Percentiles rank a stretch among this genome's conserved stretches.
Conservation (phyloP, 2,797 vertebrate genomes). For the Hemitrygon akajei region DNA sequence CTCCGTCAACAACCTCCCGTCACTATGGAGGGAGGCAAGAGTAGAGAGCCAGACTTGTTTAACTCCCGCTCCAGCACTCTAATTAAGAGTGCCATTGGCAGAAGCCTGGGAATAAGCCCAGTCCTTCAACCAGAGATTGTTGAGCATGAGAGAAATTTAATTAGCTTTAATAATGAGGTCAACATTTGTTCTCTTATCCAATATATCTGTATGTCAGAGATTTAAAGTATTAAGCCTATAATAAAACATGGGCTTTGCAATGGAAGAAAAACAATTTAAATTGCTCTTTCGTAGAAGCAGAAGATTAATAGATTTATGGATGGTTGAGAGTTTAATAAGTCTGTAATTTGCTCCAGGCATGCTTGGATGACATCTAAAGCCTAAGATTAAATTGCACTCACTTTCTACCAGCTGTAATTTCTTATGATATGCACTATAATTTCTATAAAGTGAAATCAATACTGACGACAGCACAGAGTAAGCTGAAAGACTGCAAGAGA, state of each 20-base stretch:
- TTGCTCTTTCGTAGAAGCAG: slow-evolving; percentile 20
- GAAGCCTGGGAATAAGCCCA: slow-evolving; percentile 46
- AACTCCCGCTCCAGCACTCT: neutral
- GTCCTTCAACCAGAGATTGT: slow-evolving; percentile 52
- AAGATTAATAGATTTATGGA: slow-evolving; percentile 37
- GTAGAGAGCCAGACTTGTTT: neutral
- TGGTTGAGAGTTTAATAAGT: slow-evolving; percentile 37
- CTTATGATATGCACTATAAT: slow-evolving; percentile 34
- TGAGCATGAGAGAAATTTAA: slow-evolving; percentile 55
- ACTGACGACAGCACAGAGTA: neutral
- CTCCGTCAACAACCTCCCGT: neutral
- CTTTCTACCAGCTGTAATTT: slow-evolving; percentile 33
- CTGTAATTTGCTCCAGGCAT: slow-evolving; percentile 24
- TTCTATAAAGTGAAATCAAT: slow-evolving; percentile 33
- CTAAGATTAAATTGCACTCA: slow-evolving; percentile 32
- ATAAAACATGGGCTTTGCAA: slow-evolving; percentile 2
- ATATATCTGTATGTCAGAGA: neutral
- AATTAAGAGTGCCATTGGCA: neutral
- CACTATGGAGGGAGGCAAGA: neutral
- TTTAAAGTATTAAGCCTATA: neutral
- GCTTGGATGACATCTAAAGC: slow-evolving; percentile 31
- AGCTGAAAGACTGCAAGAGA: neutral
- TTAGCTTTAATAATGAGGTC: slow-evolving; percentile 40
- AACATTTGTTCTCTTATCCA: neutral
- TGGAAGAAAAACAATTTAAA: slow-evolving; percentile 29